phyloP scores from a whole-genome alignment of 1,140 invertebrate genomes.

The Heliothis subflexa region DNA sequence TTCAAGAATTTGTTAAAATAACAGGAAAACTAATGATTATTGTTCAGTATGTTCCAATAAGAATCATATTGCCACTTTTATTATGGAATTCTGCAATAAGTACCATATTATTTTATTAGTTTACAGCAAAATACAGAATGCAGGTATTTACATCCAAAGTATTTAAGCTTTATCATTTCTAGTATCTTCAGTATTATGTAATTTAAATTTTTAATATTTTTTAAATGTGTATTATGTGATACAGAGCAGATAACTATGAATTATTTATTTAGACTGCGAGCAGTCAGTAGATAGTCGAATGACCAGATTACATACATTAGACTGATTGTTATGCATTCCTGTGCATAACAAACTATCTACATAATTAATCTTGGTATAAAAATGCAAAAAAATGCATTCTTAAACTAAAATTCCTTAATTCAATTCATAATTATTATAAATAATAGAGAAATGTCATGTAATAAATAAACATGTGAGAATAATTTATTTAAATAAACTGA shows the following conservation, averaged over 20 bases:
- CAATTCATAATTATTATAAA: no score
- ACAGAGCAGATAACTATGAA: constrained; percentile 16
- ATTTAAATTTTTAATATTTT: background rate
- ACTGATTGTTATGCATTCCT: constrained; percentile 12
- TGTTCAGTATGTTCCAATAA: background rate
- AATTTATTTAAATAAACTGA: background rate
- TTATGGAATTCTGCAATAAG: no score
- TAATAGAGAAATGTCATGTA: no score
- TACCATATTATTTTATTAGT: background rate
- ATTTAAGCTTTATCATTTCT: background rate
- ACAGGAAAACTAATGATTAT: background rate
- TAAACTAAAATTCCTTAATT: no score
- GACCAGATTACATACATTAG: constrained; percentile 7
- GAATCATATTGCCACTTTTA: background rate
- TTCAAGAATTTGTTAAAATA: background rate
- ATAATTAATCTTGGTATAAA: background rate
- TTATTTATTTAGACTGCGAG: constrained; percentile 9
- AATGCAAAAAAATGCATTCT: no score
- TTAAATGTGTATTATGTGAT: constrained; percentile 9
- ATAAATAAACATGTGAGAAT: background rate
- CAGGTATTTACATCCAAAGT: no score
- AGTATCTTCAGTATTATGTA: constrained; percentile 1
- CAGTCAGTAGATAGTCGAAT: background rate
- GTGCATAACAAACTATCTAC: background rate
- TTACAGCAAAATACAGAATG: background rate